Conservation (phyloP, 2,888 invertebrate species). For the Choristoneura rosaceana region DNA sequence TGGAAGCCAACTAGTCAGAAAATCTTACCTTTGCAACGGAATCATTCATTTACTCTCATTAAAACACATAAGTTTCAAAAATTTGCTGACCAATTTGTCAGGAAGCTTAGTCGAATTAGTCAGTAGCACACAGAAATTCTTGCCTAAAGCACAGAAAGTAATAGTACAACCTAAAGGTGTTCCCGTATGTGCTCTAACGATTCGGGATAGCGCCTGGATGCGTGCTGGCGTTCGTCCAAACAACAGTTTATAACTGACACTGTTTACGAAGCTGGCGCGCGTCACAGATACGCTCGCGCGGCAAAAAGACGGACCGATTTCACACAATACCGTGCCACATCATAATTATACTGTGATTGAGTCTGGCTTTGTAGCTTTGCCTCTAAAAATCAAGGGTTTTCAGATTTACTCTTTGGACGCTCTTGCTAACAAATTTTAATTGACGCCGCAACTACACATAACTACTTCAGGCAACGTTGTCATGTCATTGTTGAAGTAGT, state of each 20-base stretch:
- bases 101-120: not conserved
- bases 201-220: constrained; percentile 44
- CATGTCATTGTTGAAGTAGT: not conserved
- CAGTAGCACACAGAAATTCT: constrained; percentile 10
- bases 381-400: not conserved
- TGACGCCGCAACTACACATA: not conserved
- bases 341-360: not conserved
- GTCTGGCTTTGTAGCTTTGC: not conserved
- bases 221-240: constrained; percentile 71
- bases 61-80: not conserved
- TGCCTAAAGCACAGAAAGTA: too few relatives aligned
- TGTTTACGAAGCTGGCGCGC: constrained; percentile 61
- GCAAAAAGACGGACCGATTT: constrained; percentile 40
- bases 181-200: constrained; percentile 51
- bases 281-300: constrained; percentile 59
- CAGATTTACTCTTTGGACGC: not conserved
- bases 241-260: constrained; percentile 65
- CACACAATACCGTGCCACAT: constrained; percentile 6
- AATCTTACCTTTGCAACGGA: not conserved
- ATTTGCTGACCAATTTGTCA: not conserved
- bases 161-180: constrained; percentile 44
- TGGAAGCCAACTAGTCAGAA: not conserved
- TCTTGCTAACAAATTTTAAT: not conserved
- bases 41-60: not conserved
- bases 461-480: not conserved